Evolutionary conservation across 1,140 invertebrate genomes (phyloP).

Genomic region (Hesperophylax magnus): DNA sequence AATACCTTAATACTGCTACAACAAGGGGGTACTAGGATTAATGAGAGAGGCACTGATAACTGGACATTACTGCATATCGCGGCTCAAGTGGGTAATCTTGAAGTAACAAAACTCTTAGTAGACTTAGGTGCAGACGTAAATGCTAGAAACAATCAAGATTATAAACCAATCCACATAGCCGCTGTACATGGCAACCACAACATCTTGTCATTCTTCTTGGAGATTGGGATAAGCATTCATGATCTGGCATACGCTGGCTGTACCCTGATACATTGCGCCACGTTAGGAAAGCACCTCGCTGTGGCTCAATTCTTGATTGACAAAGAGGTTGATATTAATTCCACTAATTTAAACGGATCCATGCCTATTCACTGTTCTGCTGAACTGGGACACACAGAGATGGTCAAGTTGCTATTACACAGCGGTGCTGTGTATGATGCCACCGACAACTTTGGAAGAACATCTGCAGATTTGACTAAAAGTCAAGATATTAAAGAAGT

Average conservation of each 20-base stretch:
- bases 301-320: not conserved
- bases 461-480: not conserved
- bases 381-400: not conserved
- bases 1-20: not conserved
- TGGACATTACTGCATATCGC: not conserved
- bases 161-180: constrained; percentile 8
- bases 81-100: not conserved
- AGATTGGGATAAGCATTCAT: too few species aligned
- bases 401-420: not conserved
- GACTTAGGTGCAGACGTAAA: not conserved
- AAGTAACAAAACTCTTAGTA: not conserved
- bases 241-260: not conserved
- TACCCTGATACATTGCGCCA: not conserved
- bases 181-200: not conserved
- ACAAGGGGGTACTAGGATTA: not conserved
- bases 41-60: not conserved
- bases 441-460: not conserved
- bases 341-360: not conserved
- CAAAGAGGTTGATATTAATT: not conserved
- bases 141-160: not conserved
- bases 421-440: not conserved
- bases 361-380: constrained; percentile 1
- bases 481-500: not conserved
- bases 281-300: not conserved
- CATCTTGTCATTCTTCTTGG: not conserved